Base-by-base conservation (phyloP, 2,113 vertebrate genomes). In the Otocyon megalotis region DNA sequence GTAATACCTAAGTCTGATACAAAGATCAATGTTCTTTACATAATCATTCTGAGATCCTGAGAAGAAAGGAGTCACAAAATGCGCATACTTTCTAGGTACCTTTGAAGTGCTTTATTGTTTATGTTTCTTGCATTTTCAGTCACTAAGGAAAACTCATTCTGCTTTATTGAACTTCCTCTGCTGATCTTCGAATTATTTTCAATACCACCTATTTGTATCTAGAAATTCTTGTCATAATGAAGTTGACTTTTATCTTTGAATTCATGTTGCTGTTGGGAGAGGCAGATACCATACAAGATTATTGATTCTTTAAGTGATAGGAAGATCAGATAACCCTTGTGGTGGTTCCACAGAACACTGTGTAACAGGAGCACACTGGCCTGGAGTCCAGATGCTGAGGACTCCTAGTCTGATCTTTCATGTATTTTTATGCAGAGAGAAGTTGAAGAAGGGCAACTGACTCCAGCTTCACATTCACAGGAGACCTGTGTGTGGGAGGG, bases 121-220 rank as follows among this genome's bases (percentile, higher is more conserved):
- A 32, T 84, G 32, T 53, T 58, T 60, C 50, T 15, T 86, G n/a
- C 22, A 82, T 16, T 71, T 76, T 32, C 32, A 54, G 3, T 60
- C 37, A 63, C 13, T 6, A 94, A 94, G 77, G 54, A 50, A 43
- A 96, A 87, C 90, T 90, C 69, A 72, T 50, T 96, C 54, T 89
- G 74, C 35, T 96, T 90, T 79, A 54, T 3, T 77, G 63, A 88
- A 76, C 50, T 60, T 53, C 71, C 30, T 71, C 35, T 80, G 24
- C 35, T 54, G 58, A 24, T 74, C 81, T 88, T 83, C 13, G 43
- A 11, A 72, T 56, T 37, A n/a, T 56, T 91, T 28, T 53, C 13
- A 90, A 30, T 1, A 93, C 4, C 15, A 48, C 26, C 12, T 43
- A 1, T 19, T 24, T 67, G 8, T 17, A 53, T 4, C 54, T 58